Base-by-base conservation (phyloP, 1,140 invertebrate genomes). In the Heterodera carotae region DNA sequence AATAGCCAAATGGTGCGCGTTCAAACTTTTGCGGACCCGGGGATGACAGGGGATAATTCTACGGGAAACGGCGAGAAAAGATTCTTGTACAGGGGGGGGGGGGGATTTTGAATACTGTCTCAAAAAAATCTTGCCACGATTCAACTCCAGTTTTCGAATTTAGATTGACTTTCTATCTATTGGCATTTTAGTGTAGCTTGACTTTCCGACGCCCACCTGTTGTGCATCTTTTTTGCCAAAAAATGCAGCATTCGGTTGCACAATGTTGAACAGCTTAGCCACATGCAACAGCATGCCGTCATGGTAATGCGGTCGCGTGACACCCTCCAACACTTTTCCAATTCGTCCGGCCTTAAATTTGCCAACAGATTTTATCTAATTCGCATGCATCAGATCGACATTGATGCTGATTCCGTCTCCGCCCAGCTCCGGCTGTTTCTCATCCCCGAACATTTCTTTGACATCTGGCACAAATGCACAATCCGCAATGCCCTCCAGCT, bases 191-290 rank as follows among this genome's bases (percentile, higher is more conserved):
- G 34, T 3, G 53, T 5, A 70, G 27, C 0, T 53, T 12, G 6
- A 34, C 34, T n/a, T 10, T 29, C 27, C 36, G 10, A 53, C 64
- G 22, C 10, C 18, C 22, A 82, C 80, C 48, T 80, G 79, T 53
- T 80, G 64, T 2, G 79, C 79, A 69, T 80, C 79, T 39, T 80
- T 80, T 80, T 81, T 25, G 4, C 79, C 79, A 31, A 80, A 82
- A 15, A 78, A 31, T 62, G 80, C 79, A 25, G 66, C 18, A 68
- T 80, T 15, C 36, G 79, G 79, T 25, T 80, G 79, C 34, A 80
- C 78, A 68, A 80, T 80, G 68, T 80, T 82, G 67, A 80, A 80
- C 29, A 80, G 66, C 48, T 81, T 81, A 29, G 79, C 53, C 25
- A 80, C 72, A 34, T 76, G 36, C 31, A 64, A 78, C 10, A 80